These are phyloP conservation scores for Drosophila mimetica DNA, from an alignment of 2,888 invertebrate genomes.

Conservation along the genomic window DNA sequence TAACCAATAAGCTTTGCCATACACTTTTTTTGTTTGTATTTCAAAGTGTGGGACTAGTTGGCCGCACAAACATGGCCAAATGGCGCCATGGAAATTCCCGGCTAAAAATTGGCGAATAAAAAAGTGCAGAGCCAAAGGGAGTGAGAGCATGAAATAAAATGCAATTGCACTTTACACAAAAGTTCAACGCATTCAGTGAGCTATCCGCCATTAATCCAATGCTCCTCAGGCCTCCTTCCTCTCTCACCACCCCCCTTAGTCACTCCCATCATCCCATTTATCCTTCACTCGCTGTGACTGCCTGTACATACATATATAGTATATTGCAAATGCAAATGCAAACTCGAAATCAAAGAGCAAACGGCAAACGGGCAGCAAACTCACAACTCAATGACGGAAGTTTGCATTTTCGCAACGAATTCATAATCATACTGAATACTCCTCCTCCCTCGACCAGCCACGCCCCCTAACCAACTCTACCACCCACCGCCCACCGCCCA, in stretches of 20 bases:
- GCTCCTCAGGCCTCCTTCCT: too few species aligned
- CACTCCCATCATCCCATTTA: constrained; percentile 17
- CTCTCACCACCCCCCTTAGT: constrained; percentile 7
- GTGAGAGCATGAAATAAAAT: constrained; percentile 68
- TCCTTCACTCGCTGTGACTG: constrained; percentile 9
- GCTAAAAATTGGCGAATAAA: constrained; percentile 47
- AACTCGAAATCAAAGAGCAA: constrained; percentile 73
- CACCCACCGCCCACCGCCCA: neutral
- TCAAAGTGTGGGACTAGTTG: constrained; percentile 31
- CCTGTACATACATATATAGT: constrained; percentile 12
- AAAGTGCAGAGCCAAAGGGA: constrained; percentile 47
- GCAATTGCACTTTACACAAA: constrained; percentile 81
- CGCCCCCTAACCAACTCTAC: neutral
- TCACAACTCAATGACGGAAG: constrained; percentile 81
- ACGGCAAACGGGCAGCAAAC: constrained; percentile 61
- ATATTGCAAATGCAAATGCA: constrained; percentile 45
- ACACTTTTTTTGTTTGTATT: constrained; percentile 3
- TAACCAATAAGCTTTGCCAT: constrained; percentile 1
- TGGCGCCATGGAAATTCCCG: constrained; percentile 36
- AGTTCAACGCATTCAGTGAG: constrained; percentile 79
- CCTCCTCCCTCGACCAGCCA: constrained; percentile 13
- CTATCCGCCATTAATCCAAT: constrained; percentile 47
- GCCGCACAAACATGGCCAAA: constrained; percentile 24
- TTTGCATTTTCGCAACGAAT: constrained; percentile 79
- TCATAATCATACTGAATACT: constrained; percentile 75